Evolutionary conservation across 2,113 vertebrate species (phyloP), one percentile per base, ranked within the genome.

Genomic region (Varanus komodoensis): DNA sequence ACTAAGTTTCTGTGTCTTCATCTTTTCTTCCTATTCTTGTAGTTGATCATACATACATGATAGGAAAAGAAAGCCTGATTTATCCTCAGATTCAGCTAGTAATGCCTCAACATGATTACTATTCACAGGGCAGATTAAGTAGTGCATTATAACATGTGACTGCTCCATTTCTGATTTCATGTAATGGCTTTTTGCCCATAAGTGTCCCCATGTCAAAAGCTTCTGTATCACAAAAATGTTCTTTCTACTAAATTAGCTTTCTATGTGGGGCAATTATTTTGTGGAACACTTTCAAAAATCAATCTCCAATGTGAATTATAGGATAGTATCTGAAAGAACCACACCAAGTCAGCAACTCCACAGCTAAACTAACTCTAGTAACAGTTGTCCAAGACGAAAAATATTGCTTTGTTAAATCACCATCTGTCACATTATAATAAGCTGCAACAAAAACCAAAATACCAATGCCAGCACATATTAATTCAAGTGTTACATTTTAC

Each of bases 381-480:
- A 61, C 6, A 89, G 6, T 23, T 29, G 25, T 52, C n/a, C 8
- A 81, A 69, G 79, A 86, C 87, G 52, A 3, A 77, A 89, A 52
- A 8, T 57, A 79, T 74, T 86, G 69, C 91, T 93, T 67, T 1
- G 73, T 8, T 2, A 64, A 82, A 54, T 83, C 78, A 90, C 69
- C 2, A 77, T 23, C 25, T 89, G 32, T 69, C 0, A 48, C n/a
- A 81, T 90, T 94, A 81, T 89, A 85, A 3, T 73, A 90, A 89
- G 44, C 8, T 74, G 50, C 78, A 32, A 71, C 0, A 61, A 52
- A 17, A 89, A 75, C n/a, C 71, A 89, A 54, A 83, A 87, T 69
- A 23, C 2, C n/a, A 54, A 91, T 68, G 71, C 87, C 87, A 87
- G 50, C 29, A 84, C 32, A 73, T 88, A 86, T 32, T 74, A 86